Conservation (phyloP, 2,888 invertebrate genomes). For the Mythimna pallens region DNA sequence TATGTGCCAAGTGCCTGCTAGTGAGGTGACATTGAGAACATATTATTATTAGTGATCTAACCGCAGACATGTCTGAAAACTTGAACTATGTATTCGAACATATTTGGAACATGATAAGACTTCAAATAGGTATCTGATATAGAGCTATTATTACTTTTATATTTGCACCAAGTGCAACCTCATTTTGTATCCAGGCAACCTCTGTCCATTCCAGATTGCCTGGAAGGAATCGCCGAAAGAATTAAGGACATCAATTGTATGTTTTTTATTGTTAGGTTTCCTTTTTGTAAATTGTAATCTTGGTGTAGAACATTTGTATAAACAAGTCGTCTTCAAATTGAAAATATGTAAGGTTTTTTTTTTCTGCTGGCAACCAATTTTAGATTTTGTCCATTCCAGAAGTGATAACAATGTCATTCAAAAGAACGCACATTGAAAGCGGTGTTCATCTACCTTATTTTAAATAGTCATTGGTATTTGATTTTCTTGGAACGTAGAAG, state of each 20-base stretch:
- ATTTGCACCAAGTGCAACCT: no score
- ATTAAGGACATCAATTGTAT: no score
- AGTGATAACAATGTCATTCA: neutral
- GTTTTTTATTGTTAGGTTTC: no score
- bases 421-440: no score
- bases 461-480: slow-evolving; percentile 8
- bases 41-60: slow-evolving; percentile 59
- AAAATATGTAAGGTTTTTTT: neutral
- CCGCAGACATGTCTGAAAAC: slow-evolving; percentile 27
- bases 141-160: neutral
- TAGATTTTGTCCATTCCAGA: neutral
- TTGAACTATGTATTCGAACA: slow-evolving; percentile 15
- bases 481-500: slow-evolving; percentile 5
- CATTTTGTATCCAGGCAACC: no score
- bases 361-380: neutral
- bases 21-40: slow-evolving; percentile 73
- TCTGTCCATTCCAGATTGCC: no score
- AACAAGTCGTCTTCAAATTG: neutral
- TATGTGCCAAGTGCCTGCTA: slow-evolving; percentile 53
- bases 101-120: neutral
- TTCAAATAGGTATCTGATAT: neutral
- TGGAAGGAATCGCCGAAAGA: no score
- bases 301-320: no score
- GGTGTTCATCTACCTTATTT: neutral
- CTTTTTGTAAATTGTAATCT: no score